Conservation (phyloP, 2,113 vertebrate species). For the Vulpes lagopus region DNA sequence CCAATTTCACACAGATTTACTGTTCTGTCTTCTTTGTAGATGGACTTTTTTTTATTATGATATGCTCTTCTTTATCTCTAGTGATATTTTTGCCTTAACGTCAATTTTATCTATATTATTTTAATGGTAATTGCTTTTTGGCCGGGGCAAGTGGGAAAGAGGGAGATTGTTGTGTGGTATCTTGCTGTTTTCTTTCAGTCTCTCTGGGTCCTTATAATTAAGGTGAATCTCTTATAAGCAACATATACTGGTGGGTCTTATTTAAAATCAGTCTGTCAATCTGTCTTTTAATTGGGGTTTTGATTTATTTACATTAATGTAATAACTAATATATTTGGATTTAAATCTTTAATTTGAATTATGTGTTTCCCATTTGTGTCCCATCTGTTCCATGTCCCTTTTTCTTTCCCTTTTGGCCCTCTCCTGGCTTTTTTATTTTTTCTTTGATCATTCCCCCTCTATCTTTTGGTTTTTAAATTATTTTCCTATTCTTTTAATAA, state of each 20-base stretch:
- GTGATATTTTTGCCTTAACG: neutral
- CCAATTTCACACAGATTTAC: neutral
- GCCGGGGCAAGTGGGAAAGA: neutral
- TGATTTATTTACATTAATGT: neutral
- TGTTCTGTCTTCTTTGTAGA: neutral
- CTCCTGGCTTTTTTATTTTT: neutral
- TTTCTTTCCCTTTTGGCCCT: neutral
- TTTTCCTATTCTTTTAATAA: conserved; percentile 23
- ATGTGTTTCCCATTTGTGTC: neutral
- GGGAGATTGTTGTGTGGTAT: neutral
- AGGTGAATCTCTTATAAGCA: neutral
- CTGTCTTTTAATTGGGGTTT: neutral
- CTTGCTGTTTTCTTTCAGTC: neutral
- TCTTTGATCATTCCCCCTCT: neutral
- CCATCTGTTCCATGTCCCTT: neutral
- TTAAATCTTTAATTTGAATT: neutral
- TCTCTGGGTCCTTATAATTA: neutral
- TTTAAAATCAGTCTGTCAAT: neutral
- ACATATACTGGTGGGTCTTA: neutral
- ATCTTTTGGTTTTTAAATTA: neutral
- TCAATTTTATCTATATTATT: neutral
- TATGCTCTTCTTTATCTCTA: neutral
- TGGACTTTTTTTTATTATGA: neutral
- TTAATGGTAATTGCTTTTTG: neutral
- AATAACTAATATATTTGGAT: neutral